These are phyloP conservation scores for Diorhabda carinulata DNA, from an alignment of 1,140 invertebrate species.

Conservation along the genomic window DNA sequence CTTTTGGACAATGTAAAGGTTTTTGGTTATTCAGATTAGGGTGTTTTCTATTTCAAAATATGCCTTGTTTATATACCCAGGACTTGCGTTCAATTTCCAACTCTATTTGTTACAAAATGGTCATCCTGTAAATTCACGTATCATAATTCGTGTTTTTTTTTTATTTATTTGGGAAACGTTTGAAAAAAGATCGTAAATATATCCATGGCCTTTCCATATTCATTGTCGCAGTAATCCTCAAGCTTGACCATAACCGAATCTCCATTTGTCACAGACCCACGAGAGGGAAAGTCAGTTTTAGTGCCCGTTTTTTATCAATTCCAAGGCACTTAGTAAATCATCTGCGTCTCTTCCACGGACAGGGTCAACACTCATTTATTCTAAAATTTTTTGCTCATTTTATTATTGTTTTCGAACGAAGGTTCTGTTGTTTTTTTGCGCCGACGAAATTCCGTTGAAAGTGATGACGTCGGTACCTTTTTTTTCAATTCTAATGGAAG, in stretches of 20 bases:
- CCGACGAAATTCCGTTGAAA: not conserved
- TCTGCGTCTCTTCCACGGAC: constrained; percentile 3
- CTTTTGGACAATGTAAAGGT: too few relatives aligned
- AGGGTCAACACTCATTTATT: constrained; percentile 5
- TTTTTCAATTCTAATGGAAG: too few relatives aligned
- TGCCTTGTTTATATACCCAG: too few relatives aligned
- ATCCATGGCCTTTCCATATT: too few relatives aligned
- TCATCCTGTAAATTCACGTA: too few relatives aligned
- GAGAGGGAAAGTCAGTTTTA: constrained; percentile 6
- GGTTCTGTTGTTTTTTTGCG: not conserved
- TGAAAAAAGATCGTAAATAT: too few relatives aligned
- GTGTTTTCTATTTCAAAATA: too few relatives aligned
- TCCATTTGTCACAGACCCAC: constrained; percentile 7
- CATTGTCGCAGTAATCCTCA: not conserved
- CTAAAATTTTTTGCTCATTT: constrained; percentile 12
- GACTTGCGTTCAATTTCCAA: too few relatives aligned
- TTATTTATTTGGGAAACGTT: too few relatives aligned
- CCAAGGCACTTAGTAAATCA: constrained; percentile 10
- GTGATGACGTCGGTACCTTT: not conserved
- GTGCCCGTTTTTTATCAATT: constrained; percentile 10
- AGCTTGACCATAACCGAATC: not conserved
- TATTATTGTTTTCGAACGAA: constrained; percentile 13
- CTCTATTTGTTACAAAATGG: too few relatives aligned
- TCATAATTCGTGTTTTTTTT: too few relatives aligned
- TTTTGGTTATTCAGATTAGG: too few relatives aligned